These are phyloP conservation scores for Hesperophylax magnus DNA, from an alignment of 1,140 invertebrate genomes.

Conservation along the genomic window DNA sequence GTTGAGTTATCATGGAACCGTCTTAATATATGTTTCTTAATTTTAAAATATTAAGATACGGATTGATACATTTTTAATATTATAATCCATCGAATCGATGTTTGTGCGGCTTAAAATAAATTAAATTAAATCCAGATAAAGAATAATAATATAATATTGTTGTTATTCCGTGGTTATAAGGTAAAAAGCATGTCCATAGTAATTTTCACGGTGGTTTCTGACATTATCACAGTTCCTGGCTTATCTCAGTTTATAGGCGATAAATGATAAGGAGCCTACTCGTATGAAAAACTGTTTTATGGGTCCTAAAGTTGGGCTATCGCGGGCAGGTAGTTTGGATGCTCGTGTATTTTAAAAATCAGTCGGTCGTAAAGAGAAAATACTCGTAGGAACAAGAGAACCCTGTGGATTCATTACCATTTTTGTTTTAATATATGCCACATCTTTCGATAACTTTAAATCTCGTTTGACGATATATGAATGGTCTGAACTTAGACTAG, in stretches of 20 bases:
- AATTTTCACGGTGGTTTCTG: conserved; percentile 46
- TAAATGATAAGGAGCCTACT: conserved; percentile 47
- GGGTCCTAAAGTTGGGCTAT: not conserved
- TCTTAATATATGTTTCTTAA: too few relatives aligned
- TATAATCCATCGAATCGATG: not conserved
- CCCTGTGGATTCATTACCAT: not conserved
- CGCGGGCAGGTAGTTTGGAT: not conserved
- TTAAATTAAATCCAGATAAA: not conserved
- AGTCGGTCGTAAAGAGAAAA: too few relatives aligned
- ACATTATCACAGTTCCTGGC: conserved; percentile 45
- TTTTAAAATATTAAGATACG: too few relatives aligned
- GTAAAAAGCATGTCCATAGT: not conserved
- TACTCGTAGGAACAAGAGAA: too few relatives aligned
- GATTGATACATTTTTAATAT: too few relatives aligned
- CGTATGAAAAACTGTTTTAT: conserved; percentile 18
- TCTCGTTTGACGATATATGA: too few relatives aligned
- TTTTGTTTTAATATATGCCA: not conserved
- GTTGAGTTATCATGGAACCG: too few relatives aligned
- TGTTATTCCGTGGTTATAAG: not conserved
- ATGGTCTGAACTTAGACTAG: too few relatives aligned
- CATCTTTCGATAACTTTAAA: too few relatives aligned
- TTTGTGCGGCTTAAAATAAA: not conserved
- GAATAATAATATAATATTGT: not conserved
- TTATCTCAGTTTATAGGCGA: conserved; percentile 50
- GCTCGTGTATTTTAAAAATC: not conserved